phyloP scores from a whole-genome alignment of 2,888 invertebrate species.

The Melieria omissa region DNA sequence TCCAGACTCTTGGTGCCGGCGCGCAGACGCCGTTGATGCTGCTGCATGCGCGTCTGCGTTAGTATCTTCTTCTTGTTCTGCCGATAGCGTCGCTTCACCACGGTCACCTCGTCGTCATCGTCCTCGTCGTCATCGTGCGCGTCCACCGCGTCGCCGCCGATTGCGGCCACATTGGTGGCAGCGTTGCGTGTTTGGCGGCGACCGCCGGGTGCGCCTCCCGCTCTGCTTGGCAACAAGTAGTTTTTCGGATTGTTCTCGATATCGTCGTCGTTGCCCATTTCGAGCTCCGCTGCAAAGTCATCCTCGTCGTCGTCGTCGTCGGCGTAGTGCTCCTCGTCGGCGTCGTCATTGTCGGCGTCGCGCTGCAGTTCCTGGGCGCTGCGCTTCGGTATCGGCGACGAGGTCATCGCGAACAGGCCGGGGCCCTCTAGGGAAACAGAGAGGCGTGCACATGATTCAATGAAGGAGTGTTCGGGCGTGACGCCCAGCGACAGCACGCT shows the following conservation, averaged over 20 bases:
- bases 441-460: conserved; percentile 86
- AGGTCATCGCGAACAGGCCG: conserved; percentile 75
- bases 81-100: conserved; percentile 61
- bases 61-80: conserved; percentile 59
- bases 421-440: conserved; percentile 89
- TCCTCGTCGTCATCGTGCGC: conserved; percentile 53
- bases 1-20: conserved; percentile 58
- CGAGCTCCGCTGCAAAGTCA: conserved; percentile 54
- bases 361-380: conserved; percentile 40
- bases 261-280: conserved; percentile 51
- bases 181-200: not conserved
- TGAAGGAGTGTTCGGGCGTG: conserved; percentile 86
- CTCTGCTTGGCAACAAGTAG: not conserved
- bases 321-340: conserved; percentile 50
- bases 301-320: conserved; percentile 46
- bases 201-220: not conserved
- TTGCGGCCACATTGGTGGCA: conserved; percentile 33
- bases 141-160: conserved; percentile 52
- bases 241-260: conserved; percentile 46
- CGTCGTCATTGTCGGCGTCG: conserved; percentile 50
- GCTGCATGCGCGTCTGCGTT: conserved; percentile 49
- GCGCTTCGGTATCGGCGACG: conserved; percentile 71
- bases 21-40: conserved; percentile 59
- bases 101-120: conserved; percentile 52
- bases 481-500: conserved; percentile 78